A percentile compares a stretch with the other conserved stretches of the same genome.
Evolutionary conservation across 2,797 vertebrate species (phyloP).

Genomic region (Trachops cirrhosus): DNA sequence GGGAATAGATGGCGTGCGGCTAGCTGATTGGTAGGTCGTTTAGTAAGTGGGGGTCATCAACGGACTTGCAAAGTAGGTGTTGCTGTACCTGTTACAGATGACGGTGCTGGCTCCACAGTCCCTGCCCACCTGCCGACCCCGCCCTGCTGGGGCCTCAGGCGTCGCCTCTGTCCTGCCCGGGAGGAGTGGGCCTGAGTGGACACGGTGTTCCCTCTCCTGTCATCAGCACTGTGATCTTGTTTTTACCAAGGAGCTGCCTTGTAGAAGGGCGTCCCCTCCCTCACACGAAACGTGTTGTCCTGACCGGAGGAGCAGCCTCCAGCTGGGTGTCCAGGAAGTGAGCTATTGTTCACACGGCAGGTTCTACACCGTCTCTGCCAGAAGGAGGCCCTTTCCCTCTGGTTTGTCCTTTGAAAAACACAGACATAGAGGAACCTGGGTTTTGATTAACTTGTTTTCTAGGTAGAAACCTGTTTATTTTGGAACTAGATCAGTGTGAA

Average conservation of each 20-base stretch:
- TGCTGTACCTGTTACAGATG: background rate
- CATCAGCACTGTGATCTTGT: background rate
- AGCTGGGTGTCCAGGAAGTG: conserved; percentile 53
- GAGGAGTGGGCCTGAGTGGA: background rate
- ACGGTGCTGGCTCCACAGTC: accelerated
- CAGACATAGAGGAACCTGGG: background rate
- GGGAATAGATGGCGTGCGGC: accelerated
- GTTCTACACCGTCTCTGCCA: conserved; percentile 15
- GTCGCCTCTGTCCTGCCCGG: background rate
- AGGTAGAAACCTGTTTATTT: conserved; percentile 58
- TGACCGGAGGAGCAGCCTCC: conserved; percentile 18
- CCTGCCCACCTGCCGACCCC: background rate
- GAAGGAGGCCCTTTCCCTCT: conserved; percentile 41
- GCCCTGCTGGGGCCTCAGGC: background rate
- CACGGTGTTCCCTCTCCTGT: background rate
- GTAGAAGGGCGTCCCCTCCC: background rate
- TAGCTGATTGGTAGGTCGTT: background rate
- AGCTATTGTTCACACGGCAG: conserved; percentile 32
- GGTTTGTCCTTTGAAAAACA: background rate
- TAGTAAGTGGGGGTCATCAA: background rate
- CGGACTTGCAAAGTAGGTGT: background rate
- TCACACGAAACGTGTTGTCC: conserved; percentile 13
- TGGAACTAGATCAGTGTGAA: conserved; percentile 40
- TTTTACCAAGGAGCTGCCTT: background rate
- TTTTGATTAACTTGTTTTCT: conserved; percentile 65